Percentiles rank a stretch among this genome's conserved stretches.
Evolutionary conservation across 1,140 invertebrate species (phyloP).

Genomic region (Drosophila tristis): DNA sequence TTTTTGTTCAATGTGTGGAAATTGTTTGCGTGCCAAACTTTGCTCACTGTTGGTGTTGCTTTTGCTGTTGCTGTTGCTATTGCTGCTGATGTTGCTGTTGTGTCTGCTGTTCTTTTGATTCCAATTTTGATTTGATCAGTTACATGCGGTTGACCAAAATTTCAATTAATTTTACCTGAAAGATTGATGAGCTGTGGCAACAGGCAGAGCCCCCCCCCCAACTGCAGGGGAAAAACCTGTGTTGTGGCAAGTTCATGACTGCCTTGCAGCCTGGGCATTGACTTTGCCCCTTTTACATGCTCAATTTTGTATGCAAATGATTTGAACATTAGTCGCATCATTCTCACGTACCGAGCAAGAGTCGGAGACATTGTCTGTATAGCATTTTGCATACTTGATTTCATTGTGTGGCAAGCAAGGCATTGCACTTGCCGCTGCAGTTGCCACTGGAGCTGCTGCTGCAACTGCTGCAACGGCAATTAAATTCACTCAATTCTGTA

Average conservation of each 20-base stretch:
- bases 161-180: constrained; percentile 56
- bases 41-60: background rate
- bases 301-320: constrained; percentile 71
- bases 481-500: constrained; percentile 71
- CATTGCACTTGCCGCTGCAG: constrained; percentile 58
- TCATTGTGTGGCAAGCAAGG: constrained; percentile 34
- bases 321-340: constrained; percentile 63
- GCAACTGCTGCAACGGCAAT: constrained; percentile 50
- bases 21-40: constrained; percentile 66
- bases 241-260: constrained; percentile 43
- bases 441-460: constrained; percentile 23
- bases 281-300: constrained; percentile 38
- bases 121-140: constrained; percentile 48
- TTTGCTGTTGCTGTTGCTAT: constrained; percentile 9
- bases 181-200: constrained; percentile 35
- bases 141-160: constrained; percentile 61
- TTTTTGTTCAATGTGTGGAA: constrained; percentile 80
- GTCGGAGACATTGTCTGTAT: constrained; percentile 9
- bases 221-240: background rate
- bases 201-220: background rate
- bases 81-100: constrained; percentile 23
- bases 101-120: constrained; percentile 29
- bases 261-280: constrained; percentile 59
- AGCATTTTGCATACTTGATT: constrained; percentile 63
- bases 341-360: constrained; percentile 32